A percentile compares a stretch with the other conserved stretches of the same genome.
Evolutionary conservation across 2,888 invertebrate genomes (phyloP).

Genomic region (Athalia cordata): DNA sequence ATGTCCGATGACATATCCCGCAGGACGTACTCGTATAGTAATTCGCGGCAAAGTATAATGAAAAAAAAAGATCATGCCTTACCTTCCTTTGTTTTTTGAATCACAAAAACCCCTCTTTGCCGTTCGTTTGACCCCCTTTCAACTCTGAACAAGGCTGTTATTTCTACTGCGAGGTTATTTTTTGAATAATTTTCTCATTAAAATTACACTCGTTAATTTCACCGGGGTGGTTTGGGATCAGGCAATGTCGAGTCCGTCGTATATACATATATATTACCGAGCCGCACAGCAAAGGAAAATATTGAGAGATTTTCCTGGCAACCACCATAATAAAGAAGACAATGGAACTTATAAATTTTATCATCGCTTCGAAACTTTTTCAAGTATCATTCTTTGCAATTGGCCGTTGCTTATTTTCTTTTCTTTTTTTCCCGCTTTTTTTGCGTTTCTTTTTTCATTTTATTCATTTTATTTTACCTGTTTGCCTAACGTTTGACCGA

Average conservation of each 20-base stretch:
- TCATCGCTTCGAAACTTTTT: slow-evolving; percentile 40
- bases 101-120: slow-evolving; percentile 38
- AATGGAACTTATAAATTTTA: slow-evolving; percentile 43
- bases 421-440: background rate
- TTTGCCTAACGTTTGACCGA: slow-evolving; percentile 37
- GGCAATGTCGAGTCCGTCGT: slow-evolving; percentile 30
- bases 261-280: background rate
- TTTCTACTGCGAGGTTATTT: slow-evolving; percentile 42
- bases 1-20: slow-evolving; percentile 10
- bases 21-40: no score
- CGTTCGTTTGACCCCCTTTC: slow-evolving; percentile 39
- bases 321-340: slow-evolving; percentile 35
- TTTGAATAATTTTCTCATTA: slow-evolving; percentile 44
- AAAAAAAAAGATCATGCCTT: slow-evolving; percentile 18
- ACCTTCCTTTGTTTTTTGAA: slow-evolving; percentile 36
- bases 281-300: slow-evolving; percentile 33
- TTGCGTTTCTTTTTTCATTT: slow-evolving; percentile 5
- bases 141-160: slow-evolving; percentile 43
- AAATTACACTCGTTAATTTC: slow-evolving; percentile 43
- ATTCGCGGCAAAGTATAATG: background rate
- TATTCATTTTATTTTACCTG: slow-evolving; percentile 9
- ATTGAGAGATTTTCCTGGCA: slow-evolving; percentile 37
- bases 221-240: slow-evolving; percentile 33
- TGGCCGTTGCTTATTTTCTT: slow-evolving; percentile 29
- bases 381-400: slow-evolving; percentile 39